Evolutionary conservation across 2,113 vertebrate genomes (phyloP).

Genomic region (Hymenochirus boettgeri): DNA sequence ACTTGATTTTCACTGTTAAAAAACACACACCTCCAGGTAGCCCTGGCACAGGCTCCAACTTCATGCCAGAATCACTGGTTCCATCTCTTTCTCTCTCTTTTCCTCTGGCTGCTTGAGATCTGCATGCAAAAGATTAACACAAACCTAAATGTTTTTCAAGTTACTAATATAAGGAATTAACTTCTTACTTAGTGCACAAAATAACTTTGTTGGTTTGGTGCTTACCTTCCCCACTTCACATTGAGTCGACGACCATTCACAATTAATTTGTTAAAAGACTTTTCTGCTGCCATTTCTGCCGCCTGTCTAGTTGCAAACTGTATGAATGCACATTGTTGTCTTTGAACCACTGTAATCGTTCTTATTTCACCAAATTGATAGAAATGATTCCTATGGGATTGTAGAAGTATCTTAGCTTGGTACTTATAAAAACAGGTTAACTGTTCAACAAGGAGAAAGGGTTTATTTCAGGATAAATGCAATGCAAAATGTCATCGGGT

Average conservation of each 20-base stretch:
- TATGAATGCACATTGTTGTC: constrained; percentile 96
- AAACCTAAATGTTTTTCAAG: too few species aligned
- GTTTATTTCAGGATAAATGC: too few species aligned
- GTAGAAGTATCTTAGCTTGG: background rate
- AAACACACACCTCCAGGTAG: constrained; percentile 76
- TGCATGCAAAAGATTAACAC: too few species aligned
- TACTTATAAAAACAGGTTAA: too few species aligned
- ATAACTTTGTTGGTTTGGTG: too few species aligned
- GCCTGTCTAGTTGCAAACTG: constrained; percentile 91
- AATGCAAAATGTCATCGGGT: too few species aligned
- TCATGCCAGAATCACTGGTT: constrained; percentile 82
- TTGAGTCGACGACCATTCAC: constrained; percentile 92
- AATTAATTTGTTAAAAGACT: constrained; percentile 97
- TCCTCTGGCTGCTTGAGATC: constrained; percentile 88
- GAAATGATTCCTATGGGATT: constrained; percentile 79
- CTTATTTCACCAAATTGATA: constrained; percentile 98
- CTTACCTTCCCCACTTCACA: constrained; percentile 96
- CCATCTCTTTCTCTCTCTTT: constrained; percentile 86
- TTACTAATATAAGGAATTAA: too few species aligned
- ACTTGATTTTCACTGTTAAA: too few species aligned
- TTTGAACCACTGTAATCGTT: constrained; percentile 90
- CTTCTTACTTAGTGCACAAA: too few species aligned
- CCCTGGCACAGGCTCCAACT: constrained; percentile 89
- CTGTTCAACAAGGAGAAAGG: too few species aligned
- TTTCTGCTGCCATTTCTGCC: constrained; percentile 91